A percentile compares a stretch with the other conserved stretches of the same genome.
These are phyloP conservation scores for Myrmecobius fasciatus DNA, from an alignment of 2,113 vertebrate genomes.

Conservation along the genomic window DNA sequence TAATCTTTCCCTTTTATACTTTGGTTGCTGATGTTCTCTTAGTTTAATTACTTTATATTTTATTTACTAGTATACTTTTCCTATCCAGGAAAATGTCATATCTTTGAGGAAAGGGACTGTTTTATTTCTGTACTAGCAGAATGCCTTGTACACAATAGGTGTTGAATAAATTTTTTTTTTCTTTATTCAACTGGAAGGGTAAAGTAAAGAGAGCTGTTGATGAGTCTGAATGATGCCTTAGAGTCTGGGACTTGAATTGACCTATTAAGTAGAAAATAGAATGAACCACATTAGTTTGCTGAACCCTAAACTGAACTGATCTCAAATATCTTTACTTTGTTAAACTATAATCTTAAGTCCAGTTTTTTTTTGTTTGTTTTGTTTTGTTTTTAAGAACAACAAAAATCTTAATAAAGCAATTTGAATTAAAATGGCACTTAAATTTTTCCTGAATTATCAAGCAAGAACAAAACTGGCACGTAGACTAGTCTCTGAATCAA, in stretches of 20 bases:
- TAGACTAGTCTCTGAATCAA: not conserved
- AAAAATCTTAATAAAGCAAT: not conserved
- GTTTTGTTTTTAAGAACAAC: not conserved
- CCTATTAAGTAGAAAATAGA: not conserved
- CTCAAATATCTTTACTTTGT: not conserved
- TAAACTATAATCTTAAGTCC: not conserved
- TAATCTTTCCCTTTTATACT: not conserved
- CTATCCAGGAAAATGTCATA: not conserved
- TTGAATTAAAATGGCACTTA: not conserved
- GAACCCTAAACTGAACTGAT: not conserved
- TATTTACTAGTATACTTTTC: not conserved
- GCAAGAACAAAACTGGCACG: constrained; percentile 9
- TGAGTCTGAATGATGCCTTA: not conserved
- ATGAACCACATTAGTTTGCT: not conserved
- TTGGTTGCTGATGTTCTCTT: not conserved
- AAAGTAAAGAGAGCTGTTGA: not conserved
- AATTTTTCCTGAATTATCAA: constrained; percentile 28
- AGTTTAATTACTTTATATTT: not conserved
- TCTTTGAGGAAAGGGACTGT: not conserved
- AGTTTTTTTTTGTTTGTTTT: not conserved
- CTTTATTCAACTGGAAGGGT: not conserved
- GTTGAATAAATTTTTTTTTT: not conserved
- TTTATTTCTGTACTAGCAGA: not conserved
- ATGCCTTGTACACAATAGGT: not conserved
- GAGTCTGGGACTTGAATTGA: constrained; percentile 11